A percentile compares a stretch with the other conserved stretches of the same genome.
Conservation (phyloP, 2,113 vertebrate species). For the Antigone vipio region DNA sequence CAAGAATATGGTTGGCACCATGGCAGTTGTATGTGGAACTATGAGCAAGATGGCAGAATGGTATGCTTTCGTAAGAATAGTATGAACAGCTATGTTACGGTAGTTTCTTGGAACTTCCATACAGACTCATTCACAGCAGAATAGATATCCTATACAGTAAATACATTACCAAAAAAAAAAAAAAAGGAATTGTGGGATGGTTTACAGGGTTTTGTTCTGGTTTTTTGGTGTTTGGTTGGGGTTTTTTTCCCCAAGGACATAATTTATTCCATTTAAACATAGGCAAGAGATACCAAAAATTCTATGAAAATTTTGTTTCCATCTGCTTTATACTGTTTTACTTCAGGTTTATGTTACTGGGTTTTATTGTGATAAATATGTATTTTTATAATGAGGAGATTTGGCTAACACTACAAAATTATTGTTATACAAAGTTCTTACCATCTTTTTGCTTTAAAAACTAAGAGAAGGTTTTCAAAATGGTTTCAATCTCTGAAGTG, state of each 20-base stretch:
- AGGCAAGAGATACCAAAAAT: neutral
- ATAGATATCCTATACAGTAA: neutral
- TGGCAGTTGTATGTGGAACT: neutral
- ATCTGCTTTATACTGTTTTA: neutral
- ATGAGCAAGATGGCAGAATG: neutral
- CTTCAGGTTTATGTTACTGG: neutral
- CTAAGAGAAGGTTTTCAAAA: neutral
- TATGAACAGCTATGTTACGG: neutral
- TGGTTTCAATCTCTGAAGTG: neutral
- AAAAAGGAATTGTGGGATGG: neutral
- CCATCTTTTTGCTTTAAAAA: neutral
- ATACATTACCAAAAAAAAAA: neutral
- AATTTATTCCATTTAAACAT: neutral
- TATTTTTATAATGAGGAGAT: neutral
- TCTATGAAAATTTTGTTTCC: neutral
- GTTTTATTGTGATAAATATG: neutral
- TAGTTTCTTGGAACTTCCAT: neutral
- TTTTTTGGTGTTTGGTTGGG: neutral
- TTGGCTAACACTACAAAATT: neutral
- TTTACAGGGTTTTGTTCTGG: neutral
- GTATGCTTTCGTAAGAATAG: neutral
- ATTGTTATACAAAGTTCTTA: neutral
- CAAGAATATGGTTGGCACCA: neutral
- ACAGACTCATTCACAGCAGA: neutral
- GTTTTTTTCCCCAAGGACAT: neutral